These are phyloP conservation scores for Magallana gigas DNA, from an alignment of 1,140 invertebrate species.

Conservation along the genomic window DNA sequence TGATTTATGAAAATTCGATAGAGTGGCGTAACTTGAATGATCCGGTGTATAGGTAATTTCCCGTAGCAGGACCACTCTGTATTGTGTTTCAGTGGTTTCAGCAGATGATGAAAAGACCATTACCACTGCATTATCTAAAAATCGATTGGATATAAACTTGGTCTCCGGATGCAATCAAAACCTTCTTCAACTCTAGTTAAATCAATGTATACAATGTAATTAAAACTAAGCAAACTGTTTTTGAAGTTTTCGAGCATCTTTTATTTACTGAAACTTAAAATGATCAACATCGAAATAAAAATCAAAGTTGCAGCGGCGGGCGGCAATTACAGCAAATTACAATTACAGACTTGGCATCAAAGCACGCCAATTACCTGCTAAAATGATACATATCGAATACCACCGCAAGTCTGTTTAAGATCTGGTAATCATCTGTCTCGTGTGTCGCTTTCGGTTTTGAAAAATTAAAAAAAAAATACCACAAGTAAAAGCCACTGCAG, in stretches of 20 bases:
- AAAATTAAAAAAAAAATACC: background rate
- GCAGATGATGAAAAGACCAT: slow-evolving; percentile 25
- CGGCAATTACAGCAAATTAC: no score
- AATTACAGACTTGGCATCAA: no score
- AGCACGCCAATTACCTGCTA: no score
- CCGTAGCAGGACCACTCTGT: slow-evolving; percentile 8
- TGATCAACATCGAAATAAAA: background rate
- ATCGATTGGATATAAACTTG: slow-evolving; percentile 4
- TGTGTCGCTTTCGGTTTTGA: background rate
- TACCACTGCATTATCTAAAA: background rate
- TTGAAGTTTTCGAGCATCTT: background rate
- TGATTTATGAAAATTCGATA: slow-evolving; percentile 37
- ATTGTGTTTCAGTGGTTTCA: slow-evolving; percentile 3
- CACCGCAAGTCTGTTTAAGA: no score
- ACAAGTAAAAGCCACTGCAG: background rate
- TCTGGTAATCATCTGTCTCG: background rate
- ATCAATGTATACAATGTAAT: background rate
- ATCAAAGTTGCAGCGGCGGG: background rate
- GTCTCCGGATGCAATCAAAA: slow-evolving; percentile 6
- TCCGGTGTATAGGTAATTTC: slow-evolving; percentile 27
- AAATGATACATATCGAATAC: no score
- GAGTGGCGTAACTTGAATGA: background rate
- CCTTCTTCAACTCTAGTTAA: background rate
- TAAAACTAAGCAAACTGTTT: background rate
- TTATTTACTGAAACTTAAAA: slow-evolving; percentile 4